Evolutionary conservation across 2,888 invertebrate genomes (phyloP).

Genomic region (Heliconius hortense): DNA sequence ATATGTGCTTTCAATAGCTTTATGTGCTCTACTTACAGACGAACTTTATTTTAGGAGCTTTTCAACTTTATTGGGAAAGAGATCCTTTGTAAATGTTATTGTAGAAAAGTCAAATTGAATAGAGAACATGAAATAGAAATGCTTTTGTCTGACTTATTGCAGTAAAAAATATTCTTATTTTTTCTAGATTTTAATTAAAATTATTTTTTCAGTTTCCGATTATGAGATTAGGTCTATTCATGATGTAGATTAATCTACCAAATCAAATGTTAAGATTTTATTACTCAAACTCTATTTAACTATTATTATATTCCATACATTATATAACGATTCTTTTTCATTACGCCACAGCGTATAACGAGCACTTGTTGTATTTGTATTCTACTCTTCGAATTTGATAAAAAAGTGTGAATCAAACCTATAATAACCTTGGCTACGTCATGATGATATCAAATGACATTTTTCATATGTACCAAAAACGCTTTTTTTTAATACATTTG

Average conservation of each 20-base stretch:
- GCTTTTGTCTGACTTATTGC: neutral
- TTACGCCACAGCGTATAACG: too few species aligned
- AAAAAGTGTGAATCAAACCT: neutral
- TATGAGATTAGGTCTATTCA: neutral
- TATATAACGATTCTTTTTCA: neutral
- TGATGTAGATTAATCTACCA: neutral
- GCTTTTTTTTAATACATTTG: neutral
- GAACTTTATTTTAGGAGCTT: conserved; percentile 11
- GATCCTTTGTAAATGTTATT: conserved; percentile 5
- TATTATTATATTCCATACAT: neutral
- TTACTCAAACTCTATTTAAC: neutral
- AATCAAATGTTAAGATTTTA: neutral
- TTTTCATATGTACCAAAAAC: neutral
- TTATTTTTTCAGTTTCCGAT: neutral
- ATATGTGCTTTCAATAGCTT: conserved; percentile 16
- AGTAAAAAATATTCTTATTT: neutral
- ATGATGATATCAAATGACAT: neutral
- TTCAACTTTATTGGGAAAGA: conserved; percentile 9
- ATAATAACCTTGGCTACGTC: too few species aligned
- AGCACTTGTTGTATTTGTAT: too few species aligned
- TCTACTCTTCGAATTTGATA: too few species aligned
- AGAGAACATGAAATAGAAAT: neutral
- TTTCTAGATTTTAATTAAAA: neutral
- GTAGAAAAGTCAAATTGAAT: neutral
- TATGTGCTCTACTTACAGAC: conserved; percentile 4